These are phyloP conservation scores for Trilocha varians DNA, from an alignment of 2,888 invertebrate genomes.

Conservation along the genomic window DNA sequence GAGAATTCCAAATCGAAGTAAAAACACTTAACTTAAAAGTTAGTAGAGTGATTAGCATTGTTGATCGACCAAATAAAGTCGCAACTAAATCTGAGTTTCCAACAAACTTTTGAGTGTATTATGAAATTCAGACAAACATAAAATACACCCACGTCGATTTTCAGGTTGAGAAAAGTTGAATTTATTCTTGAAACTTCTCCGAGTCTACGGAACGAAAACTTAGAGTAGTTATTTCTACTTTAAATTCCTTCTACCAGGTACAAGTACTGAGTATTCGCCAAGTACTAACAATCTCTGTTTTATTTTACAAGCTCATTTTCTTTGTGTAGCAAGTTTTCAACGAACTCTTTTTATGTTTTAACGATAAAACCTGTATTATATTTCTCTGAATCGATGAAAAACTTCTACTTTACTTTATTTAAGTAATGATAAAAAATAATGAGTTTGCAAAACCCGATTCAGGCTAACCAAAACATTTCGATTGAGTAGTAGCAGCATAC, in stretches of 20 bases:
- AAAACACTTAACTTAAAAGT: too few species aligned
- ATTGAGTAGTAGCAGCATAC: too few species aligned
- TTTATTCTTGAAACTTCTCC: conserved; percentile 40
- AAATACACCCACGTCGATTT: conserved; percentile 30
- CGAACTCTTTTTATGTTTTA: conserved; percentile 14
- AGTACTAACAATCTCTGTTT: conserved; percentile 27
- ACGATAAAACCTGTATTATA: too few species aligned
- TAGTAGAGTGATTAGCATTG: too few species aligned
- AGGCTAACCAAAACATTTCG: too few species aligned
- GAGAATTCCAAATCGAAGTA: too few species aligned
- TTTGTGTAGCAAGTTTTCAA: conserved; percentile 26
- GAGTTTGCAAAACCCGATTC: too few species aligned
- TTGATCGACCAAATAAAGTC: too few species aligned
- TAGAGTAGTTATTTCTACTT: conserved; percentile 45
- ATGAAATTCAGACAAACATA: conserved; percentile 26
- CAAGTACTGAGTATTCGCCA: conserved; percentile 2
- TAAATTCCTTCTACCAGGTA: conserved; percentile 26
- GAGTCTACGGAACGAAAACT: conserved; percentile 37
- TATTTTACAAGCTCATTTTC: conserved; percentile 36
- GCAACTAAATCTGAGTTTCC: too few species aligned
- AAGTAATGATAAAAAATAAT: too few species aligned
- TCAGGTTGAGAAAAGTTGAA: conserved; percentile 38
- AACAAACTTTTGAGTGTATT: conserved; percentile 9
- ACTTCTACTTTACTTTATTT: too few species aligned
- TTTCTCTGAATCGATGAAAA: too few species aligned